Evolutionary conservation across 2,797 vertebrate genomes (phyloP).

Genomic region (Tapera naevia): DNA sequence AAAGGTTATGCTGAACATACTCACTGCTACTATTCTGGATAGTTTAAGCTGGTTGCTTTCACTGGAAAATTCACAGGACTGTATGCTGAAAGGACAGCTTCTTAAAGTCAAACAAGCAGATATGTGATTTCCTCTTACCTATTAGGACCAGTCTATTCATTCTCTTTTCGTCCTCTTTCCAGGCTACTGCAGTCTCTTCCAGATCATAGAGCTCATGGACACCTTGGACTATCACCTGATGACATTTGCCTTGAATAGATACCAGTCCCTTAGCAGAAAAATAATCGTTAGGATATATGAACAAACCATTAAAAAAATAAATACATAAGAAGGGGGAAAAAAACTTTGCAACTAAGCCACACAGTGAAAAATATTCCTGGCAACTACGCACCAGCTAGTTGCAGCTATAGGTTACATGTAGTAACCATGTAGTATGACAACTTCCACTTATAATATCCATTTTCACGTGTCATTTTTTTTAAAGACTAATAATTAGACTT

Average conservation of each 20-base stretch:
- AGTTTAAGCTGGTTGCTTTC: background rate
- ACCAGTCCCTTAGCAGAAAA: conserved; percentile 86
- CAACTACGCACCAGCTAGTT: background rate
- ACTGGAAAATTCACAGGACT: background rate
- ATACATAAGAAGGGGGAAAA: background rate
- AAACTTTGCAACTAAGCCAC: background rate
- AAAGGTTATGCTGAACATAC: background rate
- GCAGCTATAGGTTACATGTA: no score
- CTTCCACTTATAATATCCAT: background rate
- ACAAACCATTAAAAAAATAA: background rate
- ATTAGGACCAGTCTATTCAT: conserved; percentile 91
- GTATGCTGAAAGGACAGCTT: background rate
- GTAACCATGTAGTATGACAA: background rate
- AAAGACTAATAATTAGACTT: background rate
- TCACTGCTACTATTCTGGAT: background rate
- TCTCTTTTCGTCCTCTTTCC: conserved; percentile 80
- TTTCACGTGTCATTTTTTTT: background rate
- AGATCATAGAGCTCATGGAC: conserved; percentile 95
- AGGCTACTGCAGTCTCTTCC: conserved; percentile 87
- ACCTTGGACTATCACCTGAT: conserved; percentile 92
- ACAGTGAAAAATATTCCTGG: background rate
- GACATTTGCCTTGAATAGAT: conserved; percentile 85
- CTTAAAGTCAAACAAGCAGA: background rate
- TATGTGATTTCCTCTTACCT: conserved; percentile 73
- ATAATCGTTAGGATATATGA: conserved; percentile 44